A percentile compares a stretch with the other conserved stretches of the same genome.
These are phyloP conservation scores for Hedya salicella DNA, from an alignment of 2,888 invertebrate genomes.

Conservation along the genomic window DNA sequence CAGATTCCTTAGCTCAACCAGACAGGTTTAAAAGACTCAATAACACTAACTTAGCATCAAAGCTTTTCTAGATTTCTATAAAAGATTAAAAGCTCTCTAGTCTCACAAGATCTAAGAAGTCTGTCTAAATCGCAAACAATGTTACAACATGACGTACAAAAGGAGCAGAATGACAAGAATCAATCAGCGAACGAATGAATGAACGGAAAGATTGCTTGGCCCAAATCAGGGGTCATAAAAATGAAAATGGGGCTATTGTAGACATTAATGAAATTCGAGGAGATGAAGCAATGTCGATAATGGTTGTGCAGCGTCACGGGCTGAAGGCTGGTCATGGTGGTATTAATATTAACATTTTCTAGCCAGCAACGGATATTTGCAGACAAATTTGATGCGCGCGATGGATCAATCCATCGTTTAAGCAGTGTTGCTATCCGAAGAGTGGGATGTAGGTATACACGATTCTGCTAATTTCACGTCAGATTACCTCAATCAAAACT, in stretches of 20 bases:
- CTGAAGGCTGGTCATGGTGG: constrained; percentile 3
- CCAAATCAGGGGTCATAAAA: constrained; percentile 27
- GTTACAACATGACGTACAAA: neutral
- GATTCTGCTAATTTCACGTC: too few relatives aligned
- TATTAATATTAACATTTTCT: neutral
- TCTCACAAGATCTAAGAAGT: neutral
- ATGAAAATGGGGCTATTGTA: constrained; percentile 27
- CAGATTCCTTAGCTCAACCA: neutral
- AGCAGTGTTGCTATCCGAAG: neutral
- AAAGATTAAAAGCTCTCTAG: neutral
- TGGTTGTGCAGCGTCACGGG: neutral
- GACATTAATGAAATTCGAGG: constrained; percentile 8
- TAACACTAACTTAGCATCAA: neutral
- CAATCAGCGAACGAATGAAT: constrained; percentile 19
- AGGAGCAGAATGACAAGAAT: constrained; percentile 12
- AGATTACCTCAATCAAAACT: too few relatives aligned
- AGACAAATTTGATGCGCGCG: neutral
- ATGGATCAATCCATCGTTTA: neutral
- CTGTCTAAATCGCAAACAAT: constrained; percentile 1
- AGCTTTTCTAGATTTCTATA: constrained; percentile 10
- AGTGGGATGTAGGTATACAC: too few relatives aligned
- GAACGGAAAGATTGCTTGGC: constrained; percentile 27
- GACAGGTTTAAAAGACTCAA: constrained; percentile 2
- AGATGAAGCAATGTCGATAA: constrained; percentile 24
- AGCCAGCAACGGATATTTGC: neutral